phyloP scores from a whole-genome alignment of 2,888 invertebrate genomes.

The Hyppa rectilinea region DNA sequence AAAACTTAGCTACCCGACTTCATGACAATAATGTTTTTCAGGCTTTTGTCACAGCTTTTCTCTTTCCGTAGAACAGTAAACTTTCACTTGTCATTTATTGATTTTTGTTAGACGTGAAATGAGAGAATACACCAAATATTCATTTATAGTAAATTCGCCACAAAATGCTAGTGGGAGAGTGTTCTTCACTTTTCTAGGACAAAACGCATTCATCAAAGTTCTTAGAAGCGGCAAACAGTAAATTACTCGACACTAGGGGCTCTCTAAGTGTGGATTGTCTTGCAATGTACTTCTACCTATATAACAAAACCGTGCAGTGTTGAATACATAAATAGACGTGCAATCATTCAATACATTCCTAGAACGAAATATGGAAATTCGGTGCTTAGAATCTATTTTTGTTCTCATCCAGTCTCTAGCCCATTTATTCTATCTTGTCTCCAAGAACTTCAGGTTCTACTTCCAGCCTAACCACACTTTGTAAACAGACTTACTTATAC shows the following conservation, averaged over 20 bases:
- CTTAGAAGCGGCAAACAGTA: conserved; percentile 23
- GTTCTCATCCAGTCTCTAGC: no score
- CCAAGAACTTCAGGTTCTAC: neutral
- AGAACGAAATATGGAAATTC: conserved; percentile 4
- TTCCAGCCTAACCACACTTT: neutral
- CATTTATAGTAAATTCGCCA: neutral
- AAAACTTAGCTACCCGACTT: conserved; percentile 1
- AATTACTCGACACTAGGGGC: conserved; percentile 8
- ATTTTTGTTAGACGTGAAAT: conserved; percentile 2
- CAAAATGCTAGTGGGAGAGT: neutral
- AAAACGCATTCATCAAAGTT: conserved; percentile 23
- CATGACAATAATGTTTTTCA: conserved; percentile 13
- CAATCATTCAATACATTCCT: neutral
- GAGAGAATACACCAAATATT: neutral
- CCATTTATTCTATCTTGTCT: neutral
- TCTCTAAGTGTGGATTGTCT: neutral
- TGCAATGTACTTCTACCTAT: neutral
- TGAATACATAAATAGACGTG: neutral
- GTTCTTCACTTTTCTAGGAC: conserved; percentile 11
- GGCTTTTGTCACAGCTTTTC: conserved; percentile 21
- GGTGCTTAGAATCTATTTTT: no score
- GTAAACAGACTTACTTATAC: no score
- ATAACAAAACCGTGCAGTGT: neutral
- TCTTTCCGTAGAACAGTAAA: conserved; percentile 8
- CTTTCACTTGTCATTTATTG: conserved; percentile 35